Conservation (phyloP, 2,888 invertebrate genomes). For the Crematogaster levior region DNA sequence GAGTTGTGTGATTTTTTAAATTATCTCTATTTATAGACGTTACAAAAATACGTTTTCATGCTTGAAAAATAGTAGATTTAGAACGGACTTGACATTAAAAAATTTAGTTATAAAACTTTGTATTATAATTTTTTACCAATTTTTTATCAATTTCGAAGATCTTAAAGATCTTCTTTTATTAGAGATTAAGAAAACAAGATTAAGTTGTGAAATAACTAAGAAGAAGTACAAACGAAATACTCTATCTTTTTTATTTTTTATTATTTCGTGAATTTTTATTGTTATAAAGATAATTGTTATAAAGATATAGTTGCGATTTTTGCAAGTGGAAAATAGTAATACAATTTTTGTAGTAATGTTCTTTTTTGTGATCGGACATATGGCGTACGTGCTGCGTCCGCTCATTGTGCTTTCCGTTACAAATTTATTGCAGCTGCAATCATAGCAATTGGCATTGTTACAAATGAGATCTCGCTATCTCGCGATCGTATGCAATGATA, state of each 20-base stretch:
- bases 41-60: neutral
- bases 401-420: constrained; percentile 4
- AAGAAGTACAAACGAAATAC: neutral
- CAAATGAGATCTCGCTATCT: constrained; percentile 41
- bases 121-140: neutral
- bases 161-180: neutral
- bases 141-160: neutral
- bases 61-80: neutral
- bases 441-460: constrained; percentile 44
- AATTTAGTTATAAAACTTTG: neutral
- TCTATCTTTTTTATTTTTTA: neutral
- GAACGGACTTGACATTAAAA: neutral
- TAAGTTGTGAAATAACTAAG: neutral
- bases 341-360: neutral
- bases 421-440: constrained; percentile 34
- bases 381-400: neutral
- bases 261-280: neutral
- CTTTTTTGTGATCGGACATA: neutral
- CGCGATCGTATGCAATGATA: constrained; percentile 29
- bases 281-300: no score
- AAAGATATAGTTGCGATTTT: neutral
- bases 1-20: neutral
- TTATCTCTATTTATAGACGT: neutral
- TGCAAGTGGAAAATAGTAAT: neutral
- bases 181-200: neutral